A percentile compares a stretch with the other conserved stretches of the same genome.
Evolutionary conservation across 2,113 vertebrate species (phyloP).

Genomic region (Periophthalmus modestus): DNA sequence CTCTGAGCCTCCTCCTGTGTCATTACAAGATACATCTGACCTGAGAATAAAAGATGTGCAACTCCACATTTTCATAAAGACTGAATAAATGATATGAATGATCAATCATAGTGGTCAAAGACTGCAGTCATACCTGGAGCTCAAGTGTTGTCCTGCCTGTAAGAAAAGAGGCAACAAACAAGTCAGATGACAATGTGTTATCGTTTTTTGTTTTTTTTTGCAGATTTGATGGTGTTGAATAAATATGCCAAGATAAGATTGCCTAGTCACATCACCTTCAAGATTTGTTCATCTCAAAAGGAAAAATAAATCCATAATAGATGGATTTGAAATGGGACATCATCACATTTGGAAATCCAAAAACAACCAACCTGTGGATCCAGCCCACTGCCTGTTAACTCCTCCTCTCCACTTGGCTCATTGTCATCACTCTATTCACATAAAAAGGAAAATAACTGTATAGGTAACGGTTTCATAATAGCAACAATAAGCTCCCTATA

Average conservation of each 20-base stretch:
- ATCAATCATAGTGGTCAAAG: slow-evolving; percentile 28
- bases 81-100: not conserved
- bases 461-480: not conserved
- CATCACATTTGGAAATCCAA: slow-evolving; percentile 7
- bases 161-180: slow-evolving; percentile 34
- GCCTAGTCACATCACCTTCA: not conserved
- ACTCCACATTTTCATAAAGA: not conserved
- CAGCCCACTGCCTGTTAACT: slow-evolving; percentile 65
- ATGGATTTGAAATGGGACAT: not conserved
- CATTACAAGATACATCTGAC: slow-evolving; percentile 58
- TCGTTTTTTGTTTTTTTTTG: too few species aligned
- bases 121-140: slow-evolving; percentile 69
- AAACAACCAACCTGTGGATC: slow-evolving; percentile 69
- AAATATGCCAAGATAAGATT: not conserved
- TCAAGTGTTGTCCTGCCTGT: slow-evolving; percentile 63
- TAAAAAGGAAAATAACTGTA: slow-evolving; percentile 10
- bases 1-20: slow-evolving; percentile 61
- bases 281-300: not conserved
- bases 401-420: slow-evolving; percentile 75
- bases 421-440: slow-evolving; percentile 74
- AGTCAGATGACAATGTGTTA: slow-evolving; percentile 3
- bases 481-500: not conserved
- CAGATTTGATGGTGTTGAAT: not conserved
- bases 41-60: slow-evolving; percentile 48
- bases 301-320: not conserved